Evolutionary conservation across 92 coral and sea anemone species (phyloP), one percentile per base, ranked within the genome.

Genomic region (Zoanthus gigantus): DNA sequence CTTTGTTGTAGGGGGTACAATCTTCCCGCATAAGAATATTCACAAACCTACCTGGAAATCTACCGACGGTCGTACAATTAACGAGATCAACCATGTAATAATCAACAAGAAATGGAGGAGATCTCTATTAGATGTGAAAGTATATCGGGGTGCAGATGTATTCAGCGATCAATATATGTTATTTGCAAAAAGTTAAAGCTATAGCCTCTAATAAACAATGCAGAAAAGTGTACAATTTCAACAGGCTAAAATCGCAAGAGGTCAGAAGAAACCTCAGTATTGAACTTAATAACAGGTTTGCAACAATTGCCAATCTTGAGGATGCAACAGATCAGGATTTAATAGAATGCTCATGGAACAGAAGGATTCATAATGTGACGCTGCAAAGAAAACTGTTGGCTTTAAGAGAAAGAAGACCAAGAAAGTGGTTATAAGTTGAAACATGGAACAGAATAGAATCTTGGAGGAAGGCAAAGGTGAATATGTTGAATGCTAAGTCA

Each of bases 351-450:
- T 9, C 78, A 13, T 86, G 89, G 84, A 54, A 34, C 29, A 76
- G 44, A 66, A 75, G 46, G 78, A 86, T 16, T 47, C 52, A 3
- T 83, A 10, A 17, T 3, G 10, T 60, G 74, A 75, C 4, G 58
- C 89, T 15, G 88, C 81, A 57, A 72, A 31, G 52, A 52, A 84
- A 15, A 57, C 45, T 14, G 45, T 84, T 23, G 88, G 88, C 50
- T 72, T 69, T 17, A 54, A 57, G 48, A 50, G 28, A 34, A 50
- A 54, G 30, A 72, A 34, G 4, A 15, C 60, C 60, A 54, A 54
- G 60, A 54, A 54, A n/a, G 16, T 54, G 60, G 60, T 54, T 8
- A 54, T 31, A 31, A 34, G 15, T 52, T 63, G 12, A 65, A 42
- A 15, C 58, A 82, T 7, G 66, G 37, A 2, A 7, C 18, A 17